Evolutionary conservation across 1,140 invertebrate genomes (phyloP).

Genomic region (Pseudomyrmex dendroicus): DNA sequence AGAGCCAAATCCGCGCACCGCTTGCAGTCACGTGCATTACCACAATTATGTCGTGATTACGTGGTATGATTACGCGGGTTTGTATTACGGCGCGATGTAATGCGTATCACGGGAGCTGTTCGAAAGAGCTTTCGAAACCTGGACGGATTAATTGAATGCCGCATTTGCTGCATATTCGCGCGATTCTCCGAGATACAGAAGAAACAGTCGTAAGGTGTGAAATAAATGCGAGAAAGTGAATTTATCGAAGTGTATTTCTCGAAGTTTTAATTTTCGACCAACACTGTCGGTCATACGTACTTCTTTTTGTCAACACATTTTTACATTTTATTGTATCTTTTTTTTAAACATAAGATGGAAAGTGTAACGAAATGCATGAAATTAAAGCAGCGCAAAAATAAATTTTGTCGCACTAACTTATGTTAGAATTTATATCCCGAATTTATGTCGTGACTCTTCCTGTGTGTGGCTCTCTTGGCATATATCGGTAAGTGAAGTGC

Average conservation of each 20-base stretch:
- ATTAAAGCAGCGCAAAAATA: constrained; percentile 13
- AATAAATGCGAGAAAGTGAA: neutral
- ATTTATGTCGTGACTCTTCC: constrained; percentile 45
- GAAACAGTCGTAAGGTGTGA: neutral
- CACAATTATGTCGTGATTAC: constrained; percentile 57
- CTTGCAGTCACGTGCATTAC: constrained; percentile 21
- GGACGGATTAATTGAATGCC: constrained; percentile 30
- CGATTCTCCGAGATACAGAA: neutral
- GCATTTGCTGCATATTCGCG: neutral
- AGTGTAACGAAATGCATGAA: neutral
- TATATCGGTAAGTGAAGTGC: constrained; percentile 40
- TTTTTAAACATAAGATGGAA: neutral
- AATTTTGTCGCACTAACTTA: constrained; percentile 23
- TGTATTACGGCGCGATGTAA: constrained; percentile 28
- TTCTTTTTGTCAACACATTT: too few relatives aligned
- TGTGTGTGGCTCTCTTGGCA: constrained; percentile 36
- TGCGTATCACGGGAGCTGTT: constrained; percentile 24
- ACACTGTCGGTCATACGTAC: neutral
- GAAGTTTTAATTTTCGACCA: neutral
- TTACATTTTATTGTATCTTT: too few relatives aligned
- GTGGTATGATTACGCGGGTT: constrained; percentile 41
- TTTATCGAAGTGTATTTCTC: neutral
- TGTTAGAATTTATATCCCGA: constrained; percentile 13
- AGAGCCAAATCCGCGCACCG: constrained; percentile 35
- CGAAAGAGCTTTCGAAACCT: constrained; percentile 41